A percentile compares a stretch with the other conserved stretches of the same genome.
phyloP scores from a whole-genome alignment of 1,140 invertebrate genomes.

The Hylaeus anthracinus region DNA sequence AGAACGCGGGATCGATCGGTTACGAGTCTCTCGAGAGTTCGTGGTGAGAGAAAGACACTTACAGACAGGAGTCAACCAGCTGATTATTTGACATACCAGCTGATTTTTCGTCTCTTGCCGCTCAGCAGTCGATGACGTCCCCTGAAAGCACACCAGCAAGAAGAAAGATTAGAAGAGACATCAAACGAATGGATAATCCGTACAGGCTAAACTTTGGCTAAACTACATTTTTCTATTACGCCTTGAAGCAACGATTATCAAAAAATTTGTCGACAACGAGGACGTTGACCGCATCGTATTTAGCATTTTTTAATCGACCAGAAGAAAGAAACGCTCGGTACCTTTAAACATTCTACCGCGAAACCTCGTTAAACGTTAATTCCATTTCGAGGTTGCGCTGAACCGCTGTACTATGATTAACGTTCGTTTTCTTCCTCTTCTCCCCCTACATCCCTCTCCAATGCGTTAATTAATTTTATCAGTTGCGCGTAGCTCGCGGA shows the following conservation, averaged over 20 bases:
- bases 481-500: background rate
- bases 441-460: background rate
- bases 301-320: too few relatives aligned
- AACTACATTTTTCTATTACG: too few relatives aligned
- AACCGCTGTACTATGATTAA: background rate
- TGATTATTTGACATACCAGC: conserved; percentile 83
- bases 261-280: too few relatives aligned
- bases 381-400: background rate
- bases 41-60: conserved; percentile 71
- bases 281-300: too few relatives aligned
- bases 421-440: background rate
- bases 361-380: background rate
- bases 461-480: conserved; percentile 45
- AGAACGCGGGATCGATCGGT: conserved; percentile 10
- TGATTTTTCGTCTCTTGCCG: conserved; percentile 68
- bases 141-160: conserved; percentile 62
- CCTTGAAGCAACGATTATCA: too few relatives aligned
- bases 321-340: background rate
- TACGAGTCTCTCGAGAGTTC: conserved; percentile 34
- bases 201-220: too few relatives aligned
- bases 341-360: background rate
- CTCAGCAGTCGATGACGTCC: conserved; percentile 67
- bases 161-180: background rate
- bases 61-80: conserved; percentile 82
- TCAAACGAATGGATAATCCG: background rate